Evolutionary conservation across 2,113 vertebrate species (phyloP), one percentile per base, ranked within the genome.

Genomic region (Scomber colias): DNA sequence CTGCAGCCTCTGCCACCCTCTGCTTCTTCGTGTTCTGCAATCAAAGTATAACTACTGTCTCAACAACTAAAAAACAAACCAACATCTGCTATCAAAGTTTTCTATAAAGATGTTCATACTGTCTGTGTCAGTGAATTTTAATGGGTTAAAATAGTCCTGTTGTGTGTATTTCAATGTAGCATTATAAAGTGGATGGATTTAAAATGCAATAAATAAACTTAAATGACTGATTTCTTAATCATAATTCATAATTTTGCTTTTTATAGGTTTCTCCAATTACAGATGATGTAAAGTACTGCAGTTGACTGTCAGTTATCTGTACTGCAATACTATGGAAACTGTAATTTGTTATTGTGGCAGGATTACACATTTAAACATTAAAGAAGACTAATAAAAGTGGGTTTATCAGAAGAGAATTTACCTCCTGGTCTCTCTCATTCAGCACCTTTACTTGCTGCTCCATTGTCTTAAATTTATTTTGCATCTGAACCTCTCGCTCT

Each of bases 361-460:
- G 35, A 40, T 40, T 2, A 40, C 24, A 27, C 24, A 27, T 21
- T 69, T 48, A 60, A 67, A 68, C 31, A 65, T 3, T 56, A 1
- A 61, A 44, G 12, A 71, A 17, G 6, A 14, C 3, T 45, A 16
- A 17, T 8, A 62, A 77, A 73, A 11, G 21, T 3, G 3, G 40
- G 30, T 49, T 21, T 15, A 2, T 70, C 17, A 14, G 17, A 10
- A 17, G 15, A 54, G 12, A 53, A 45, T 70, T 40, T 44, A 96
- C 97, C 96, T 97, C 95, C 12, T 97, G 96, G 73, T 98, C 96
- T 19, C 92, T 94, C 68, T 94, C 88, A 79, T 86, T 95, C n/a
- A 97, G 91, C 11, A 93, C 90, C 63, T 96, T 93, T 35, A 98
- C 94, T 86, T 97, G 96, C 56, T 94, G 87, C 92, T 98, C 96